Evolutionary conservation across 2,113 vertebrate species (phyloP).

Genomic region (Uropsilus gracilis): DNA sequence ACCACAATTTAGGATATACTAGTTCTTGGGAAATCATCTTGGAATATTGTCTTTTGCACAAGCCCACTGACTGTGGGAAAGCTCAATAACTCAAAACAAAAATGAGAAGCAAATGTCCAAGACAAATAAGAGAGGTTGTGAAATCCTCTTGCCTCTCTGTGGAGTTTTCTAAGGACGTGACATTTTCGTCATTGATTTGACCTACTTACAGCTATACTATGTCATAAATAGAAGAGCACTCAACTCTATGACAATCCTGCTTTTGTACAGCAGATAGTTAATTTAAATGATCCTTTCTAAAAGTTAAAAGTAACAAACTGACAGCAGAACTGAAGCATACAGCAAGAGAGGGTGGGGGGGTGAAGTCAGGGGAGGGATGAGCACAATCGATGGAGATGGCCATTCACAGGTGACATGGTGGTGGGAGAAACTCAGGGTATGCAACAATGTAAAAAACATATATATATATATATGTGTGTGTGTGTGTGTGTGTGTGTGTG

Average conservation of each 20-base stretch:
- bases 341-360: too few relatives aligned
- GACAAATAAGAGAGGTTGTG: neutral
- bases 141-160: neutral
- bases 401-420: too few relatives aligned
- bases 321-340: too few relatives aligned
- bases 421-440: too few relatives aligned
- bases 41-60: neutral
- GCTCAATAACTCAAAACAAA: neutral
- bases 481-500: too few relatives aligned
- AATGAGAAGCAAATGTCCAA: neutral
- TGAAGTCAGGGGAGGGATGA: too few relatives aligned
- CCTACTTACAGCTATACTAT: neutral
- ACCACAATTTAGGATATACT: neutral
- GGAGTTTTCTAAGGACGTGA: neutral
- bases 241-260: neutral
- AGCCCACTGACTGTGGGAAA: too few relatives aligned
- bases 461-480: too few relatives aligned
- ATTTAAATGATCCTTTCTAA: conserved; percentile 25
- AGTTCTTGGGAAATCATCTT: neutral
- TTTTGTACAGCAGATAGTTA: neutral
- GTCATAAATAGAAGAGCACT: neutral
- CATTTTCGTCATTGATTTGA: conserved; percentile 34
- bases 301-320: too few relatives aligned
- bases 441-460: too few relatives aligned
- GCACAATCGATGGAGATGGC: too few relatives aligned